Evolutionary conservation across 2,888 invertebrate genomes (phyloP).

Genomic region (Eurytoma adleriae): DNA sequence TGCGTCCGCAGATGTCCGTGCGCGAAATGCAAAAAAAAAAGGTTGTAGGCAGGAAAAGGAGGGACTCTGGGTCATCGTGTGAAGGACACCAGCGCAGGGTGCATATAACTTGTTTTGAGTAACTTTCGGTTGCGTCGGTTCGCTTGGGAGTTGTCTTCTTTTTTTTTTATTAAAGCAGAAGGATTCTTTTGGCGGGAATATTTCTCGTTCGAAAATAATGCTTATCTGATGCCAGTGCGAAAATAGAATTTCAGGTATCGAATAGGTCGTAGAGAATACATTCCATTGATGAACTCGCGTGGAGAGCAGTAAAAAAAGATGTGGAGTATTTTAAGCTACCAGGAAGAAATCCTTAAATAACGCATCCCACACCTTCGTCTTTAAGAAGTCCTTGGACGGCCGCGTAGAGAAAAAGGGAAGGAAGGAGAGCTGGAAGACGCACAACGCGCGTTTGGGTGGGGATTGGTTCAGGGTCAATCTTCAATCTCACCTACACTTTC

Average conservation of each 20-base stretch:
- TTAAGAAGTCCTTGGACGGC: constrained; percentile 67
- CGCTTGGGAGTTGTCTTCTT: not conserved
- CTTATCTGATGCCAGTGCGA: not conserved
- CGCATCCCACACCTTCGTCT: constrained; percentile 65
- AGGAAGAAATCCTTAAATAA: constrained; percentile 53
- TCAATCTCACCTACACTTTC: constrained; percentile 56
- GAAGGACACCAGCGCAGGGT: constrained; percentile 60
- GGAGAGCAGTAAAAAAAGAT: too few relatives aligned
- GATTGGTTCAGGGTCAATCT: constrained; percentile 67
- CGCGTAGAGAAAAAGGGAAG: constrained; percentile 36
- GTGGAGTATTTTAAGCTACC: constrained; percentile 4
- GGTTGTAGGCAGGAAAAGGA: constrained; percentile 29
- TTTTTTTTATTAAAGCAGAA: not conserved
- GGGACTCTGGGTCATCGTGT: constrained; percentile 61
- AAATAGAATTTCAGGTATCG: too few relatives aligned
- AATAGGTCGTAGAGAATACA: too few relatives aligned
- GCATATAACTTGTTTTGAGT: not conserved
- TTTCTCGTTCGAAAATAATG: too few relatives aligned
- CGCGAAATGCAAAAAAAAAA: not conserved
- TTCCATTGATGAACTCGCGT: too few relatives aligned
- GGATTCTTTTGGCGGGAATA: too few relatives aligned
- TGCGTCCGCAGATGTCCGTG: not conserved
- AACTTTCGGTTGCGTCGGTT: not conserved
- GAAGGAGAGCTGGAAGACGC: constrained; percentile 52
- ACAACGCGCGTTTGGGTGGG: constrained; percentile 37